Evolutionary conservation across 2,888 invertebrate genomes (phyloP).

Genomic region (Tinea trinotella): DNA sequence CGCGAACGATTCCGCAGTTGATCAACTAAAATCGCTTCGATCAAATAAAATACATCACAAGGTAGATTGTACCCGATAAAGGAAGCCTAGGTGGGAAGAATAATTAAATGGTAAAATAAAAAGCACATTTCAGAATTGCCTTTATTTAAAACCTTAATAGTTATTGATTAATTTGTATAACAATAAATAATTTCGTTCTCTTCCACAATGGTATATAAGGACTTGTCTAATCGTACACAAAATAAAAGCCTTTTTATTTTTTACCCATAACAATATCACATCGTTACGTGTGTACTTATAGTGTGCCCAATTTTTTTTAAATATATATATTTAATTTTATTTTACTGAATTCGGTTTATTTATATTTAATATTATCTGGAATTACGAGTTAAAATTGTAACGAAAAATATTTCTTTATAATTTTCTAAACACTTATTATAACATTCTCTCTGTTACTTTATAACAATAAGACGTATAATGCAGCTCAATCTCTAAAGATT

Average conservation of each 20-base stretch:
- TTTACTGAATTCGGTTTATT: constrained; percentile 9
- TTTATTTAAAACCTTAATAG: constrained; percentile 53
- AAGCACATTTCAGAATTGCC: constrained; percentile 29
- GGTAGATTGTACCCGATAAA: no score
- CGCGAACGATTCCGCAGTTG: no score
- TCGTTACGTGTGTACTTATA: constrained; percentile 55
- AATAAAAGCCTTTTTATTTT: constrained; percentile 54
- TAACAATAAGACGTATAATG: no score
- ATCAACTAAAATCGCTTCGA: no score
- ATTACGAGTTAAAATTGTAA: not conserved
- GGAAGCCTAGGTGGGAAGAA: no score
- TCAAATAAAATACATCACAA: no score
- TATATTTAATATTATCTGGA: not conserved
- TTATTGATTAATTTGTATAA: constrained; percentile 23
- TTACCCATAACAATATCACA: constrained; percentile 67
- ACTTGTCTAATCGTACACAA: constrained; percentile 37
- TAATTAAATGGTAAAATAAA: not conserved
- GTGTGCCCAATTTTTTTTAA: constrained; percentile 56
- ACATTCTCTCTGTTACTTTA: not conserved
- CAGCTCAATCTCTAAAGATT: not conserved
- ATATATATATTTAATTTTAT: not conserved
- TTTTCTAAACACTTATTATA: not conserved
- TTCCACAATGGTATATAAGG: constrained; percentile 25
- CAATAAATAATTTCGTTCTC: constrained; percentile 55
- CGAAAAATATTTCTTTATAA: not conserved